These are phyloP conservation scores for Tetragonisca angustula DNA, from an alignment of 2,888 invertebrate genomes.

Conservation along the genomic window DNA sequence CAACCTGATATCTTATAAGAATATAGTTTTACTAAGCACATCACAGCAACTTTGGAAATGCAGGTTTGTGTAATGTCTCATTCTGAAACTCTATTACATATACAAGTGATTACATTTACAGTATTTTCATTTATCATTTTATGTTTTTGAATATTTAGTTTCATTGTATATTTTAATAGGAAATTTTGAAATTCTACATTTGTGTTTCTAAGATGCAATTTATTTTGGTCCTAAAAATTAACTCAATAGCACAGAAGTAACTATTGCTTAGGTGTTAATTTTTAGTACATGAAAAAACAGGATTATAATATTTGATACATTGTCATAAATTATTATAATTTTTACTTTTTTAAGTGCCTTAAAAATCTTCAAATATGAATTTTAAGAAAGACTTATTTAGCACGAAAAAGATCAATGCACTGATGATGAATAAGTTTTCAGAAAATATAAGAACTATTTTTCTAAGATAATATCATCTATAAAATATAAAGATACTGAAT, in stretches of 20 bases:
- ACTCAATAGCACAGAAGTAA: constrained; percentile 23
- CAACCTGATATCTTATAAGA: constrained; percentile 71
- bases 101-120: constrained; percentile 62
- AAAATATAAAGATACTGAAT: constrained; percentile 42
- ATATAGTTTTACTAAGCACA: constrained; percentile 78
- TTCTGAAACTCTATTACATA: constrained; percentile 65
- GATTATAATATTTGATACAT: constrained; percentile 26
- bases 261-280: neutral
- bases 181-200: constrained; percentile 55
- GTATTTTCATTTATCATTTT: constrained; percentile 43
- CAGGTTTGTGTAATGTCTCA: constrained; percentile 73
- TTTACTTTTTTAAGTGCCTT: constrained; percentile 19
- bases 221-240: constrained; percentile 51
- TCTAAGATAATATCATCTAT: constrained; percentile 45
- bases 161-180: constrained; percentile 47
- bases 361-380: constrained; percentile 6
- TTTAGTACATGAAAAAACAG: constrained; percentile 17
- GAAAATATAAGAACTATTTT: constrained; percentile 24
- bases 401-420: constrained; percentile 17
- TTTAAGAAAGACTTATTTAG: constrained; percentile 36
- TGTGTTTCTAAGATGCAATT: constrained; percentile 48
- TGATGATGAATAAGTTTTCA: constrained; percentile 10
- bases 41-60: constrained; percentile 79
- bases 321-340: constrained; percentile 31
- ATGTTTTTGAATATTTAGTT: constrained; percentile 48